Percentiles rank a stretch among this genome's conserved stretches.
Conservation (phyloP, 2,797 vertebrate species). For the Peromyscus aztecus region DNA sequence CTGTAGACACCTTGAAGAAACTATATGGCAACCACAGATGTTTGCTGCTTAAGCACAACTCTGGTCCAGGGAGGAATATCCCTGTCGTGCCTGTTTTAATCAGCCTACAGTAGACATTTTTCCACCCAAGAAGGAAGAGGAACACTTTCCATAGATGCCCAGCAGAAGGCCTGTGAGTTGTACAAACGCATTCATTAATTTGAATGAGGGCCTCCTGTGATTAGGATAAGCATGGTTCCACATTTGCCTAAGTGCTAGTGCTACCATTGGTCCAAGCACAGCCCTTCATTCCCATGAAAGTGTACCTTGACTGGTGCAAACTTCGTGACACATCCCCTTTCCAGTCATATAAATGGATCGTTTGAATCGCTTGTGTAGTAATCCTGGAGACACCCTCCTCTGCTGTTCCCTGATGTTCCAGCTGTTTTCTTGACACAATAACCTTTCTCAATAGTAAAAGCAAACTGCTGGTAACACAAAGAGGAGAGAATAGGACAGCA, state of each 20-base stretch:
- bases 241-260: not conserved
- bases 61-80: not conserved
- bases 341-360: not conserved
- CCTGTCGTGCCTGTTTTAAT: not conserved
- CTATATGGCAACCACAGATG: not conserved
- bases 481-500: not conserved
- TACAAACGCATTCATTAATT: not conserved
- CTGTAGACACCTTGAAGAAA: not conserved
- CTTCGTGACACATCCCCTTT: not conserved
- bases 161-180: not conserved
- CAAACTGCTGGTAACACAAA: not conserved
- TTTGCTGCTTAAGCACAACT: not conserved
- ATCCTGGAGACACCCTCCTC: not conserved
- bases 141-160: not conserved
- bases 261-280: not conserved
- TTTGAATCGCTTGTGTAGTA: not conserved
- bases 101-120: not conserved
- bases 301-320: not conserved
- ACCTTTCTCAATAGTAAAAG: too few species aligned
- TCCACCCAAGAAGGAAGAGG: not conserved
- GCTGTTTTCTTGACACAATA: not conserved
- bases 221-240: not conserved
- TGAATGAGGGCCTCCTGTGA: not conserved
- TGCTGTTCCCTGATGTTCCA: not conserved
- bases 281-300: not conserved